phyloP scores from a whole-genome alignment of 92 coral and sea anemone species.

The Desmophyllum pertusum region DNA sequence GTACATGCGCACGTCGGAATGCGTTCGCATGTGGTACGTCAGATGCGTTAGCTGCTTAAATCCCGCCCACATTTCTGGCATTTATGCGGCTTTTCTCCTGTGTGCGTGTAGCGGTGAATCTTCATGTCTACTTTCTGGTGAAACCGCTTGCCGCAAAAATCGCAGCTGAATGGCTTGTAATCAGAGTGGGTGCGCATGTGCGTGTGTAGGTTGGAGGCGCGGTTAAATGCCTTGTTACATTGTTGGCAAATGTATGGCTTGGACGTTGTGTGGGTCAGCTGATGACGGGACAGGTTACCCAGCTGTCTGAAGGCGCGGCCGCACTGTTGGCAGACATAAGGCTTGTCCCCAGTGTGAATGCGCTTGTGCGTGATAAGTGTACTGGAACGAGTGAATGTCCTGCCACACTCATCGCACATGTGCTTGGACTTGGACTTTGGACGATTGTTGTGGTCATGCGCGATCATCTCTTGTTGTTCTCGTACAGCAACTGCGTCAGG shows the following conservation, averaged over 20 bases:
- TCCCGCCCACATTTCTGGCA: constrained; percentile 92
- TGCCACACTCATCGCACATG: constrained; percentile 74
- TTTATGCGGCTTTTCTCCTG: constrained; percentile 93
- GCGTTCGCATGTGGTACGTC: constrained; percentile 95
- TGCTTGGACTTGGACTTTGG: constrained; percentile 55
- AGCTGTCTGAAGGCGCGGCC: constrained; percentile 83
- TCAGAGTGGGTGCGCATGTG: constrained; percentile 95
- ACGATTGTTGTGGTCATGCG: neutral
- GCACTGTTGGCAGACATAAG: constrained; percentile 72
- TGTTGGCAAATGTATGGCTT: constrained; percentile 89
- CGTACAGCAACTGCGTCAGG: neutral
- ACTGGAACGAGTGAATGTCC: constrained; percentile 82
- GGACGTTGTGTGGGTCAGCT: constrained; percentile 77
- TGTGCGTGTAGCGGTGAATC: constrained; percentile 84
- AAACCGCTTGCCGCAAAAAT: constrained; percentile 91
- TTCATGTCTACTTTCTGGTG: constrained; percentile 95
- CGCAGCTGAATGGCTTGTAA: constrained; percentile 88
- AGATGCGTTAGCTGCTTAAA: constrained; percentile 93
- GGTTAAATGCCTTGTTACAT: constrained; percentile 90
- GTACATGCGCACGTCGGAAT: constrained; percentile 88
- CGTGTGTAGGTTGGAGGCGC: constrained; percentile 94
- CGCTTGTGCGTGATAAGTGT: constrained; percentile 74
- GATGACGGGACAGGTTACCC: constrained; percentile 82
- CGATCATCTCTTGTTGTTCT: neutral
- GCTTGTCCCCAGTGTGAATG: constrained; percentile 82